These are phyloP conservation scores for Fistularia tabacaria DNA, from an alignment of 2,797 vertebrate genomes.

Conservation along the genomic window DNA sequence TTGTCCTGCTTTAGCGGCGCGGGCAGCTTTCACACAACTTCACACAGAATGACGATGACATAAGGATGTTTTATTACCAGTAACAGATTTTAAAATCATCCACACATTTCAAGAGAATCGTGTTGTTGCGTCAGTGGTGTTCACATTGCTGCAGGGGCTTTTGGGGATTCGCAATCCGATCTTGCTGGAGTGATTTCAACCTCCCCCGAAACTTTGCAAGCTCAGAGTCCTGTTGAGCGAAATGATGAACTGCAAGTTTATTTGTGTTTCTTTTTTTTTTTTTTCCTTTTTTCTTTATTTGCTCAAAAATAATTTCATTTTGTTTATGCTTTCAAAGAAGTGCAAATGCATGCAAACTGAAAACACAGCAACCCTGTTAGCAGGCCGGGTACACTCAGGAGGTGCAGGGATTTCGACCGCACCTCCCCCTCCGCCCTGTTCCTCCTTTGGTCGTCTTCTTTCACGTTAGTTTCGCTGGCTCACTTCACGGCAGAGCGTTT, in stretches of 20 bases:
- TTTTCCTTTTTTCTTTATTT: slow-evolving; percentile 3
- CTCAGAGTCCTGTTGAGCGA: too few species aligned
- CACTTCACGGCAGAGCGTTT: background rate
- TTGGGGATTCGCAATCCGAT: too few species aligned
- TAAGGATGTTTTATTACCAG: too few species aligned
- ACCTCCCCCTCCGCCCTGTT: slow-evolving; percentile 11
- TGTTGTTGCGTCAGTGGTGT: background rate
- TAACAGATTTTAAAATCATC: background rate
- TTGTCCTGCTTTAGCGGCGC: background rate
- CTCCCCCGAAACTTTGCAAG: background rate
- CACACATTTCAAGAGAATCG: background rate
- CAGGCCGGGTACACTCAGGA: slow-evolving; percentile 6
- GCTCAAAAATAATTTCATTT: slow-evolving; percentile 62
- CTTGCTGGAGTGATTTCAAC: too few species aligned
- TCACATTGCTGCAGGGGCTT: slow-evolving; percentile 1
- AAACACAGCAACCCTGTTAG: slow-evolving; percentile 40
- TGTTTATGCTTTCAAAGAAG: slow-evolving; percentile 56
- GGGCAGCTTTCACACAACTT: too few species aligned
- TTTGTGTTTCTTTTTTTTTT: too few species aligned
- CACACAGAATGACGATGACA: too few species aligned
- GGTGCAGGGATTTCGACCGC: slow-evolving; percentile 1
- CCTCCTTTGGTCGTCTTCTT: slow-evolving; percentile 27
- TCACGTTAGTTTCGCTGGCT: too few species aligned
- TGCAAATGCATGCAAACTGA: slow-evolving; percentile 75
- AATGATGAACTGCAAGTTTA: too few species aligned